phyloP scores from a whole-genome alignment of 2,797 vertebrate species.

The Tarsius wallacei region DNA sequence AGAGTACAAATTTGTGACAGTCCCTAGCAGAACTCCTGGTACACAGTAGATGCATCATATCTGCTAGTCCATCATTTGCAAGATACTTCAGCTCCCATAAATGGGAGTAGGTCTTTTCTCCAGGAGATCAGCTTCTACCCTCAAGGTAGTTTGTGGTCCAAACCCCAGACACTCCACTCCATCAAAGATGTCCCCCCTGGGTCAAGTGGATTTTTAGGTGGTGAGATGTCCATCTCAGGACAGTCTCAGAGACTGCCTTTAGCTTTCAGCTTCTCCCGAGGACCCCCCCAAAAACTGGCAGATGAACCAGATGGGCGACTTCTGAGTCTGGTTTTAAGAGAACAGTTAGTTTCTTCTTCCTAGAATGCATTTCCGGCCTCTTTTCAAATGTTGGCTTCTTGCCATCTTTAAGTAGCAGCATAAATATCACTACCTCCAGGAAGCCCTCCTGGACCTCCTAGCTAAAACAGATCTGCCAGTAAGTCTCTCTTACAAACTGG shows the following conservation, averaged over 20 bases:
- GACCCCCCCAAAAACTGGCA: neutral
- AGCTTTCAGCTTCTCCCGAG: neutral
- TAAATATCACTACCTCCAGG: neutral
- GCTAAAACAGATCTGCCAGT: neutral
- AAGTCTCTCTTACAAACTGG: neutral
- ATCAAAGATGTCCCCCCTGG: neutral
- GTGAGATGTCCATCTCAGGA: neutral
- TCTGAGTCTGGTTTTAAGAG: neutral
- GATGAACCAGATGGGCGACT: neutral
- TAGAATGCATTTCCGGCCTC: neutral
- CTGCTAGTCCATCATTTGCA: neutral
- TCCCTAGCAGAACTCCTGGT: too few relatives aligned
- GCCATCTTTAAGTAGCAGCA: neutral
- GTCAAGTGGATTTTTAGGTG: neutral
- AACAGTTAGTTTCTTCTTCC: neutral
- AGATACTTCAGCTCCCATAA: neutral
- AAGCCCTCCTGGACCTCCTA: neutral
- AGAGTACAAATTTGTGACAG: accelerated
- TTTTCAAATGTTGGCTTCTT: too few relatives aligned
- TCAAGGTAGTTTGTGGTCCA: neutral
- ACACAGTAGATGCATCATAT: too few relatives aligned
- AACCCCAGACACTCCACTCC: too few relatives aligned
- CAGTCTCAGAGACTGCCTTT: neutral
- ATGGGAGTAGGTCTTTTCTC: neutral
- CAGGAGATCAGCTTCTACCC: neutral